Evolutionary conservation across 1,140 invertebrate genomes (phyloP).

Genomic region (Caenorhabditis briggsae): DNA sequence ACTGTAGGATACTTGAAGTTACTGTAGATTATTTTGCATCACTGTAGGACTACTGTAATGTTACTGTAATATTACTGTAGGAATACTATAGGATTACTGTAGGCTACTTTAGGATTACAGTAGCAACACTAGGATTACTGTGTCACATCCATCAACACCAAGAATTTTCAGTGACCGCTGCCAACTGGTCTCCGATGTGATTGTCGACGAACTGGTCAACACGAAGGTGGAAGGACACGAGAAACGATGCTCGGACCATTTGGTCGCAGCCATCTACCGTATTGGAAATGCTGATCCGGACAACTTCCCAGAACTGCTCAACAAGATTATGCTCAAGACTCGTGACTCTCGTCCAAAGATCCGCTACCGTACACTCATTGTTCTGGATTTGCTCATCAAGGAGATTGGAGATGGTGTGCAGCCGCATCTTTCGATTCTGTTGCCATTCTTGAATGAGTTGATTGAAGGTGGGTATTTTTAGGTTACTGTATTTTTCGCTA

Average conservation of each 20-base stretch:
- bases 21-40: too few relatives aligned
- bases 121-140: too few relatives aligned
- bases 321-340: constrained; percentile 65
- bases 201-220: constrained; percentile 66
- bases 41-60: too few relatives aligned
- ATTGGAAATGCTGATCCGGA: constrained; percentile 55
- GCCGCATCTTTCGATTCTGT: constrained; percentile 62
- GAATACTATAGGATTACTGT: too few relatives aligned
- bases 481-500: too few relatives aligned
- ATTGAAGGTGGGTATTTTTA: constrained; percentile 57
- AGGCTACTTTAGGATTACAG: too few relatives aligned
- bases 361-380: constrained; percentile 64
- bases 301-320: constrained; percentile 57
- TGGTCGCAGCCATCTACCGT: constrained; percentile 61
- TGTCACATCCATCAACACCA: too few relatives aligned
- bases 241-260: constrained; percentile 56
- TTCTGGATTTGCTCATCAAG: constrained; percentile 58
- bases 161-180: constrained; percentile 57
- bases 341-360: constrained; percentile 49
- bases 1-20: too few relatives aligned
- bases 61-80: too few relatives aligned
- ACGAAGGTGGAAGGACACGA: constrained; percentile 64
- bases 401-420: constrained; percentile 63
- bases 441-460: constrained; percentile 65
- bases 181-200: constrained; percentile 23